Evolutionary conservation across 2,113 vertebrate species (phyloP).

Genomic region (Cyprinodon brontotheroides): DNA sequence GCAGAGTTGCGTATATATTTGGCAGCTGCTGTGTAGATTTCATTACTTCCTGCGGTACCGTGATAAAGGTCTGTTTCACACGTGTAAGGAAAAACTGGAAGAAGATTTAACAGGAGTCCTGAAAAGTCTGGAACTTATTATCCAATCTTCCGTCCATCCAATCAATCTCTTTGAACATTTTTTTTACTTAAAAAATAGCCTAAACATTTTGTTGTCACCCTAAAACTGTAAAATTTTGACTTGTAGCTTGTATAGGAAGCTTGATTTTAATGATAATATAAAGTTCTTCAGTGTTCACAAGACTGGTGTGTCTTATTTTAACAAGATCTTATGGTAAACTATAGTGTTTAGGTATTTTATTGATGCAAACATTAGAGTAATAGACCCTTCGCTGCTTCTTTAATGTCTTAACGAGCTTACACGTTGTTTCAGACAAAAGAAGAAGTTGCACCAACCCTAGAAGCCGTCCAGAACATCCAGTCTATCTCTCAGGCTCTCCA

Average conservation of each 20-base stretch:
- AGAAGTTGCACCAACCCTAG: slow-evolving; percentile 94
- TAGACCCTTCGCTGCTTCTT: slow-evolving; percentile 1
- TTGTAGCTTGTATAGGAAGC: neutral
- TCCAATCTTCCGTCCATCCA: neutral
- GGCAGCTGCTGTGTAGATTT: slow-evolving; percentile 14
- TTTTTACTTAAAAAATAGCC: neutral
- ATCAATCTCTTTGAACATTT: neutral
- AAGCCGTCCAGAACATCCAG: slow-evolving; percentile 96
- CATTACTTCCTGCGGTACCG: slow-evolving; percentile 16
- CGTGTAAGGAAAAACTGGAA: slow-evolving; percentile 3
- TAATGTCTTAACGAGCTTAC: neutral
- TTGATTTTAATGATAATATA: neutral
- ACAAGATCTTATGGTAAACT: slow-evolving; percentile 9
- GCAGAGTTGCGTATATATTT: slow-evolving; percentile 16
- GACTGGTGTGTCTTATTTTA: neutral
- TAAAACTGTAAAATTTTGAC: neutral
- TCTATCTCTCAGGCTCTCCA: slow-evolving; percentile 91
- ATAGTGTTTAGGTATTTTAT: slow-evolving; percentile 7
- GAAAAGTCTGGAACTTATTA: slow-evolving; percentile 1
- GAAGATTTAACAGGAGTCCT: slow-evolving; percentile 1
- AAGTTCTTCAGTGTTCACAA: neutral
- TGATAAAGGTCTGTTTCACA: slow-evolving; percentile 12
- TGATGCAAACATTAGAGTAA: neutral
- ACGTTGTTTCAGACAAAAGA: slow-evolving; percentile 88
- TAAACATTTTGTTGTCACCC: neutral